Conservation (phyloP, 2,113 vertebrate species). For the Cyrtonyx montezumae region DNA sequence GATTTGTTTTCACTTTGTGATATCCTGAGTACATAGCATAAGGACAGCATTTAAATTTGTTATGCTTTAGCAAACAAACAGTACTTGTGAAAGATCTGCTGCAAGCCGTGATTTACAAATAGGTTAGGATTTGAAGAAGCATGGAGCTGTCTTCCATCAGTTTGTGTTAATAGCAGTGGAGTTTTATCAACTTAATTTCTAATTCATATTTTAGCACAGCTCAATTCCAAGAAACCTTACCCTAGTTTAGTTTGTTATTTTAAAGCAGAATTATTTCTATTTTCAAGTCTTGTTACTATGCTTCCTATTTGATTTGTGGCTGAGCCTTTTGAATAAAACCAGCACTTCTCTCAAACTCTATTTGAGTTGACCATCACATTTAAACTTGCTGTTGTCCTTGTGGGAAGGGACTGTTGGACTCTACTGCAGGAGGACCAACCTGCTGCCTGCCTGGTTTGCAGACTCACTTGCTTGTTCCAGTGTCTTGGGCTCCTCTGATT, state of each 20-base stretch:
- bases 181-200: conserved; percentile 7
- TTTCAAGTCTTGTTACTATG: background rate
- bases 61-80: conserved; percentile 35
- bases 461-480: background rate
- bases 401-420: background rate
- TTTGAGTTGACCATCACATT: background rate
- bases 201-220: background rate
- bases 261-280: background rate
- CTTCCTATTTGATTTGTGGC: background rate
- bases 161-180: background rate
- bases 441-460: conserved; percentile 1
- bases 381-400: background rate
- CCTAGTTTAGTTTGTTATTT: background rate
- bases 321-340: conserved; percentile 9
- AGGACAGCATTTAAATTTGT: background rate
- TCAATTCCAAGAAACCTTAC: conserved; percentile 4
- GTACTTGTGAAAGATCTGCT: conserved; percentile 5
- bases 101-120: background rate
- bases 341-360: background rate
- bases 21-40: background rate
- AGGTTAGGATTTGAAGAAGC: background rate
- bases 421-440: background rate
- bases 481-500: background rate
- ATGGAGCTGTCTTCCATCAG: background rate
- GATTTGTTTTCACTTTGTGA: conserved; percentile 13